Percentiles rank a stretch among this genome's conserved stretches.
phyloP scores from a whole-genome alignment of 35 echinoderm and acorn worm species.

The Diadema setosum region DNA sequence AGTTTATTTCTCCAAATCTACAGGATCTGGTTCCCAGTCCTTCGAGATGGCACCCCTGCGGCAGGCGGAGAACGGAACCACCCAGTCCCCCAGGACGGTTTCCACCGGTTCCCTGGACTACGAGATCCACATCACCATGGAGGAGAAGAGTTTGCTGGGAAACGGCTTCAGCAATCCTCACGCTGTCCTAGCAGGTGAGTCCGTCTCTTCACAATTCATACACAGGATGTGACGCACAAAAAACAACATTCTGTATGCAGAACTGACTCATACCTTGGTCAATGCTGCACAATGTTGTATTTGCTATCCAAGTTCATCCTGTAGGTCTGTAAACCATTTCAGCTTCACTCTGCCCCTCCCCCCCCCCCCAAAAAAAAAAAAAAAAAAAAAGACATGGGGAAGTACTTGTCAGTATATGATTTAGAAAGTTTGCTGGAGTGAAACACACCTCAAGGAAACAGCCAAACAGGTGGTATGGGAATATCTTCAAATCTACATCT shows the following conservation, averaged over 20 bases:
- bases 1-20: too few species aligned
- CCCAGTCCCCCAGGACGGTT: not conserved
- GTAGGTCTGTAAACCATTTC: too few species aligned
- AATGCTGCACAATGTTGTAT: too few species aligned
- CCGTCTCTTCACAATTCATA: too few species aligned
- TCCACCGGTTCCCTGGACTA: not conserved
- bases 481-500: too few species aligned
- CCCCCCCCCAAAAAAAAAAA: not conserved
- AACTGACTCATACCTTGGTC: too few species aligned
- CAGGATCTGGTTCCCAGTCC: not conserved
- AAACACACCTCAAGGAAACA: too few species aligned
- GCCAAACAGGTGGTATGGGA: too few species aligned
- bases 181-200: slow-evolving; percentile 57
- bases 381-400: not conserved
- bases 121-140: not conserved
- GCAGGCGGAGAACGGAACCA: not conserved
- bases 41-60: not conserved
- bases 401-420: not conserved
- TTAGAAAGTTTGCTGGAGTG: not conserved
- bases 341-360: too few species aligned
- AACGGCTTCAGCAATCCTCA: slow-evolving; percentile 47
- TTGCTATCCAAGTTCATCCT: too few species aligned
- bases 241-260: too few species aligned
- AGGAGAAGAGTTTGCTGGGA: not conserved
- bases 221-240: too few species aligned